phyloP scores from a whole-genome alignment of 2,888 invertebrate species.

The Gryllus longicercus region DNA sequence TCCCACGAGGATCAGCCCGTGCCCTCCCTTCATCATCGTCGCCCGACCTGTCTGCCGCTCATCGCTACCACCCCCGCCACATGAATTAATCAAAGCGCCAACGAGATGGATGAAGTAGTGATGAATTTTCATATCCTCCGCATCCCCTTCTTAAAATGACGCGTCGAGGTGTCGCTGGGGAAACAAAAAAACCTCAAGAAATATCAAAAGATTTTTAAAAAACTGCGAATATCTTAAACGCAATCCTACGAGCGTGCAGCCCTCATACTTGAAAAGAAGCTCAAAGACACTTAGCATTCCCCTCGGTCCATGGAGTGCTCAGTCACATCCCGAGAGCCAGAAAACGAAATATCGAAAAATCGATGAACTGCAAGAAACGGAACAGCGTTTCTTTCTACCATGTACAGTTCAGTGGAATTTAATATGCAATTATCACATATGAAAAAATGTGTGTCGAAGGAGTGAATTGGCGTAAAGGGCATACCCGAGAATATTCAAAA shows the following conservation, averaged over 20 bases:
- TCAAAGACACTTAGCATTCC: neutral
- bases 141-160: neutral
- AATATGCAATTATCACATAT: no score
- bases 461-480: no score
- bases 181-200: constrained; percentile 5
- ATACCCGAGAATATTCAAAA: no score
- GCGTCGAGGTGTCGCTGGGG: neutral
- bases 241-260: neutral
- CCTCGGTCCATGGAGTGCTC: constrained; percentile 12
- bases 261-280: neutral
- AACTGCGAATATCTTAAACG: neutral
- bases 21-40: neutral
- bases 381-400: no score
- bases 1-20: constrained; percentile 25
- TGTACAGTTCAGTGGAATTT: no score
- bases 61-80: neutral
- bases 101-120: constrained; percentile 35
- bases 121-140: constrained; percentile 38
- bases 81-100: constrained; percentile 38
- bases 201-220: constrained; percentile 19
- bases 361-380: no score
- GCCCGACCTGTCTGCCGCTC: constrained; percentile 18
- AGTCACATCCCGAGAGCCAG: constrained; percentile 24
- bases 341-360: constrained; percentile 11
- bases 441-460: no score